phyloP scores from a whole-genome alignment of 2,888 invertebrate genomes.

The Hermaeophaga mercurialis region DNA sequence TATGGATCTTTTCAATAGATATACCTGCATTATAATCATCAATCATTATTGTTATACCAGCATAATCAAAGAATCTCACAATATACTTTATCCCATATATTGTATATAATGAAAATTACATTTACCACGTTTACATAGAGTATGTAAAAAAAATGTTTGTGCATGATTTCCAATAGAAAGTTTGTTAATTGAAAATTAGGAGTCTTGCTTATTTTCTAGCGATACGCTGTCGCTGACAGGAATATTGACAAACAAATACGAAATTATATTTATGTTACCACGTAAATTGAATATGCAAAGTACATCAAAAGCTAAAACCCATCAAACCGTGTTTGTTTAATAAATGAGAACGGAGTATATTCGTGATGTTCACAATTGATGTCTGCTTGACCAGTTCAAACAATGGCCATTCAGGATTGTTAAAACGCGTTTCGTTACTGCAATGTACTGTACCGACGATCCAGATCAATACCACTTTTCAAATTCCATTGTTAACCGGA shows the following conservation, averaged over 20 bases:
- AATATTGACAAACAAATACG: not conserved
- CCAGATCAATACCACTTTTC: constrained; percentile 26
- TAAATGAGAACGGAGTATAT: constrained; percentile 21
- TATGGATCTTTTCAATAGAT: too few species aligned
- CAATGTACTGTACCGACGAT: constrained; percentile 2
- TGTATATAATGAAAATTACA: too few species aligned
- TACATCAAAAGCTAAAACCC: constrained; percentile 5
- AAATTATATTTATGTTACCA: constrained; percentile 1
- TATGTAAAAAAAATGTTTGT: too few species aligned
- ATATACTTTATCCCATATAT: too few species aligned
- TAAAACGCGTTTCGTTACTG: constrained; percentile 12
- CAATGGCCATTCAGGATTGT: constrained; percentile 21
- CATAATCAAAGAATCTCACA: too few species aligned
- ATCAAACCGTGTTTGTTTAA: constrained; percentile 22
- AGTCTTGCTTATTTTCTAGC: too few species aligned
- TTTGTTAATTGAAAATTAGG: too few species aligned
- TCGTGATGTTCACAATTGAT: constrained; percentile 21
- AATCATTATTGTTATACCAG: too few species aligned
- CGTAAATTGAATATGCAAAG: constrained; percentile 14
- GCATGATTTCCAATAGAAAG: too few species aligned
- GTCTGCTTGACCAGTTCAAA: constrained; percentile 25
- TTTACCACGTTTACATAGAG: too few species aligned
- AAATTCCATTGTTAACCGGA: constrained; percentile 25
- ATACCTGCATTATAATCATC: too few species aligned
- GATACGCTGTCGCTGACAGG: too few species aligned